phyloP scores from a whole-genome alignment of 53 echinoderm and acorn worm genomes.

The Echinarachnius parma region DNA sequence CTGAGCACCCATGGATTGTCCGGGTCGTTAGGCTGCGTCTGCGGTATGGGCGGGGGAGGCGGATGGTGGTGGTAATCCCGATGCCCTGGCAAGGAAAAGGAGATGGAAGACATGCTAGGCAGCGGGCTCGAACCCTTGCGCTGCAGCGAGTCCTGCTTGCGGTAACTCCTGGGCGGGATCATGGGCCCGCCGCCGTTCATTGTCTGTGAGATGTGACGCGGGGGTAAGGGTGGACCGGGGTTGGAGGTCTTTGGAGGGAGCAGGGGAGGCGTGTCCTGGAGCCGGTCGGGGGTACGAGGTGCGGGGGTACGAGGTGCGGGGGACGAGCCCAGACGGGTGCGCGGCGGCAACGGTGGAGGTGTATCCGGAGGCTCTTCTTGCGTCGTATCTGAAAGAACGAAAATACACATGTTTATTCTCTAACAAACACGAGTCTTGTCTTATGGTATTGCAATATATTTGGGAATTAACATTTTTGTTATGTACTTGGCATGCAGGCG shows the following conservation, averaged over 20 bases:
- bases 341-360: constrained; percentile 63
- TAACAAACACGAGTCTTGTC: too few species aligned
- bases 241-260: constrained; percentile 75
- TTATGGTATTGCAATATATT: too few species aligned
- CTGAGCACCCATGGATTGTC: constrained; percentile 43
- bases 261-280: constrained; percentile 57
- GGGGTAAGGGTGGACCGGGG: constrained; percentile 72
- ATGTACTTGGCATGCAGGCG: too few species aligned
- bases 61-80: too few species aligned
- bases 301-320: constrained; percentile 17
- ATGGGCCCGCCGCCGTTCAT: constrained; percentile 3
- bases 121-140: constrained; percentile 43
- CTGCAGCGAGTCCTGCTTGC: constrained; percentile 41
- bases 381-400: constrained; percentile 24
- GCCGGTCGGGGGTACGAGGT: constrained; percentile 13
- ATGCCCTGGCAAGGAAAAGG: neutral
- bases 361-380: constrained; percentile 48
- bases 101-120: constrained; percentile 37
- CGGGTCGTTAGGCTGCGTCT: neutral
- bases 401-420: too few species aligned
- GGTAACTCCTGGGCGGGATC: constrained; percentile 41
- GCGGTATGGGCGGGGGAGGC: constrained; percentile 42
- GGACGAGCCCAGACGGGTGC: constrained; percentile 46
- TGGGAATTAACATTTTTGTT: too few species aligned
- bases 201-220: constrained; percentile 56